phyloP scores from a whole-genome alignment of 2,797 vertebrate species.

The Caiman crocodilus region DNA sequence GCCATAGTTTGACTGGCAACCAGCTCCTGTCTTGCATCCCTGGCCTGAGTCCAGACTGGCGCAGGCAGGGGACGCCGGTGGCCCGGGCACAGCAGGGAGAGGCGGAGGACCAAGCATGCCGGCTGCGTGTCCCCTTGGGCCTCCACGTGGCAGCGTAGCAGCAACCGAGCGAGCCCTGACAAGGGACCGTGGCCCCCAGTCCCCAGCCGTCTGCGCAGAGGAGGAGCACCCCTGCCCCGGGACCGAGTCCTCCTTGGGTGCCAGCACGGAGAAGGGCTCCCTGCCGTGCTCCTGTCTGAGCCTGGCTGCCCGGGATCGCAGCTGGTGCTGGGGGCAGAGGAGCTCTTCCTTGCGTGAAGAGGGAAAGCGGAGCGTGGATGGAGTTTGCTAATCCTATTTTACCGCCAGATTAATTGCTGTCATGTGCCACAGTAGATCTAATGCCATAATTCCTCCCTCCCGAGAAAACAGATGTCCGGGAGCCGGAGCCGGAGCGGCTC shows the following conservation, averaged over 20 bases:
- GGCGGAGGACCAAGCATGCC: too few relatives aligned
- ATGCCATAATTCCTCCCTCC: constrained; percentile 62
- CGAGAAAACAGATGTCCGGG: constrained; percentile 64
- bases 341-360: not conserved
- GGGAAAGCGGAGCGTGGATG: not conserved
- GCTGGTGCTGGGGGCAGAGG: not conserved
- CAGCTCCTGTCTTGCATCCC: rapidly evolving
- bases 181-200: too few relatives aligned
- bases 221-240: rapidly evolving
- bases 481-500: constrained; percentile 13
- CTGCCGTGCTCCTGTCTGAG: not conserved
- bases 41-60: rapidly evolving
- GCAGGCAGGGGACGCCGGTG: rapidly evolving
- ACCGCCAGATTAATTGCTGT: constrained; percentile 63
- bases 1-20: not conserved
- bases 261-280: not conserved
- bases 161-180: not conserved
- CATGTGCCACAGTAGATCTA: constrained; percentile 67
- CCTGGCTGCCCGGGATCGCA: not conserved
- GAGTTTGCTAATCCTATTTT: constrained; percentile 63
- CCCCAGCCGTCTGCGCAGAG: not conserved
- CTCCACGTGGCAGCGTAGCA: not conserved
- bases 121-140: not conserved
- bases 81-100: not conserved
- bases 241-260: not conserved